Evolutionary conservation across 2,888 invertebrate species (phyloP).

Genomic region (Sinohyriopsis cumingii): DNA sequence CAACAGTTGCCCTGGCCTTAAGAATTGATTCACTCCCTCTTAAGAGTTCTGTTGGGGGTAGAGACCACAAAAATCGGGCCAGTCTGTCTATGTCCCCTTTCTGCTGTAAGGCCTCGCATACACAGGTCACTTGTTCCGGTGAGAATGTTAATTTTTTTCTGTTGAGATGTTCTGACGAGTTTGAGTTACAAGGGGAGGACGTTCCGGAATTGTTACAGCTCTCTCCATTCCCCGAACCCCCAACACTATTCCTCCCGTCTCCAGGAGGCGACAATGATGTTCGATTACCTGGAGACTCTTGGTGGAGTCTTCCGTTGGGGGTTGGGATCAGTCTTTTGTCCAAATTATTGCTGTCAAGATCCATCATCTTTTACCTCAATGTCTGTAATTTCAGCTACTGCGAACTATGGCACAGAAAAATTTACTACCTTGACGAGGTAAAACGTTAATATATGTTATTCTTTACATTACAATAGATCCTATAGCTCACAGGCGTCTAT

Average conservation of each 20-base stretch:
- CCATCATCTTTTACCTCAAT: constrained; percentile 25
- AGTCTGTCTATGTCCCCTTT: constrained; percentile 77
- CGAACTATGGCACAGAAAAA: constrained; percentile 24
- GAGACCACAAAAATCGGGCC: constrained; percentile 87
- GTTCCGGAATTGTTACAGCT: constrained; percentile 30
- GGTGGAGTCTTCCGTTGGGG: constrained; percentile 20
- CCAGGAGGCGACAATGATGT: constrained; percentile 27
- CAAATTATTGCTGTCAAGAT: constrained; percentile 21
- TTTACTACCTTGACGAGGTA: constrained; percentile 27
- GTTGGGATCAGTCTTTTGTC: constrained; percentile 25
- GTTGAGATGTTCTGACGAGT: constrained; percentile 43
- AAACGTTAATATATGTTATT: constrained; percentile 25
- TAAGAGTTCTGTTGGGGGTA: constrained; percentile 85
- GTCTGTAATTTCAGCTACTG: constrained; percentile 26
- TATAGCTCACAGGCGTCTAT: constrained; percentile 12
- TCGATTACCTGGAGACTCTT: constrained; percentile 24
- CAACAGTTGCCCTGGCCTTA: constrained; percentile 90
- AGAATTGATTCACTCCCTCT: constrained; percentile 90
- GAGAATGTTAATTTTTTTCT: constrained; percentile 68
- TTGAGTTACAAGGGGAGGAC: constrained; percentile 30
- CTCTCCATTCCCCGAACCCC: constrained; percentile 15
- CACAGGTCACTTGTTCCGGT: constrained; percentile 72
- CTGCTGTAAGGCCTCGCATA: constrained; percentile 72
- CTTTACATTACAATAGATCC: constrained; percentile 35
- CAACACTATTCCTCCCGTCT: constrained; percentile 17